Evolutionary conservation across 2,797 vertebrate species (phyloP).

Genomic region (Pelochelys cantorii): DNA sequence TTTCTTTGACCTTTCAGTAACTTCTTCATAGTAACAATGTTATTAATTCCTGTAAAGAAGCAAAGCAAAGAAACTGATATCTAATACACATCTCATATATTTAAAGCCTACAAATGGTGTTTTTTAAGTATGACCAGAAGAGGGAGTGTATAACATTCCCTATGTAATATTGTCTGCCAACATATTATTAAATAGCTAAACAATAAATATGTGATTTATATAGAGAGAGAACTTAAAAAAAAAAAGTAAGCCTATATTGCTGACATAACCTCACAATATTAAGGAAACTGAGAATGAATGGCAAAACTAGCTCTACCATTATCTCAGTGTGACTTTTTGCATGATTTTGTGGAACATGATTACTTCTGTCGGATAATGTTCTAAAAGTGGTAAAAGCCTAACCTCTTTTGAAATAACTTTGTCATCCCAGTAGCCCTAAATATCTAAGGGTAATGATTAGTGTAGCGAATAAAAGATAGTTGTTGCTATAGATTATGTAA

Average conservation of each 20-base stretch:
- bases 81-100: neutral
- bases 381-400: neutral
- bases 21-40: neutral
- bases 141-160: conserved; percentile 56
- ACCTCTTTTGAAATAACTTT: neutral
- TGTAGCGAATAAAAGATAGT: neutral
- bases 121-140: conserved; percentile 67
- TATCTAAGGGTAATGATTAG: neutral
- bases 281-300: neutral
- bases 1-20: conserved; percentile 2
- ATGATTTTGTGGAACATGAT: neutral
- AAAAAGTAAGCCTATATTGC: neutral
- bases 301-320: neutral
- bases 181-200: conserved; percentile 2
- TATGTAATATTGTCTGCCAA: neutral
- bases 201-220: neutral
- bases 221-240: neutral
- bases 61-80: neutral
- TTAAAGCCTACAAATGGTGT: conserved; percentile 32
- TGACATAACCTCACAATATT: neutral
- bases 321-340: neutral
- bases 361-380: neutral
- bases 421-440: too few species aligned
- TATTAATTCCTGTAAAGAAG: neutral
- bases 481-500: neutral